phyloP scores from a whole-genome alignment of 1,140 invertebrate species.

The Vanessa atalanta region DNA sequence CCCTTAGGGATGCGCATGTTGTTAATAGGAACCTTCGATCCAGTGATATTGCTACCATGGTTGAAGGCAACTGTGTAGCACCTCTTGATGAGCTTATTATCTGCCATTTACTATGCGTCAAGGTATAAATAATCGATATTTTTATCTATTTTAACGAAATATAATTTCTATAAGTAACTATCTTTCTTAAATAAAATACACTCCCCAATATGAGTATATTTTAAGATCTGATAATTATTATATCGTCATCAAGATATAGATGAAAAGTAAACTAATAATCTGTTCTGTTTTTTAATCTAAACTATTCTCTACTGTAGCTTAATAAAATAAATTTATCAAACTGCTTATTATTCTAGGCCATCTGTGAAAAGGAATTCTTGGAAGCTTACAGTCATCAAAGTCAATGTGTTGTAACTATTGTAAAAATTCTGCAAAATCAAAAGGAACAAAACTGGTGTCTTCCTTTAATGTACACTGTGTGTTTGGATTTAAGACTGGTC shows the following conservation, averaged over 20 bases:
- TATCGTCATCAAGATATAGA: too few relatives aligned
- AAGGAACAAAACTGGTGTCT: constrained; percentile 98
- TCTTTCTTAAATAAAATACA: too few relatives aligned
- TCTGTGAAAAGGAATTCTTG: constrained; percentile 82
- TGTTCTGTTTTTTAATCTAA: too few relatives aligned
- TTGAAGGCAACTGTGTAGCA: constrained; percentile 86
- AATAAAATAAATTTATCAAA: too few relatives aligned
- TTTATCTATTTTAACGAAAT: neutral
- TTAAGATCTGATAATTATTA: too few relatives aligned
- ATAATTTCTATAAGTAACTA: neutral
- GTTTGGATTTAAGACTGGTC: constrained; percentile 92
- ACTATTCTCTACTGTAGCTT: too few relatives aligned
- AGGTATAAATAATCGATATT: constrained; percentile 58
- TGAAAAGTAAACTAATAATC: too few relatives aligned
- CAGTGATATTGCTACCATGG: constrained; percentile 85
- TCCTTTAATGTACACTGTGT: constrained; percentile 93
- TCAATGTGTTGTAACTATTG: constrained; percentile 88
- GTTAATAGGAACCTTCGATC: constrained; percentile 85
- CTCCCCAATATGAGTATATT: too few relatives aligned
- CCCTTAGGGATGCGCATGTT: constrained; percentile 89
- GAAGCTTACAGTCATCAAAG: constrained; percentile 91
- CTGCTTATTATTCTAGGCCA: constrained; percentile 56
- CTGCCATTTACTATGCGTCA: constrained; percentile 86
- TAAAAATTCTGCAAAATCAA: constrained; percentile 91
- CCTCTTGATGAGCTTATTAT: constrained; percentile 91